These are phyloP conservation scores for Syngnathus typhle DNA, from an alignment of 2,113 vertebrate species.

Conservation along the genomic window DNA sequence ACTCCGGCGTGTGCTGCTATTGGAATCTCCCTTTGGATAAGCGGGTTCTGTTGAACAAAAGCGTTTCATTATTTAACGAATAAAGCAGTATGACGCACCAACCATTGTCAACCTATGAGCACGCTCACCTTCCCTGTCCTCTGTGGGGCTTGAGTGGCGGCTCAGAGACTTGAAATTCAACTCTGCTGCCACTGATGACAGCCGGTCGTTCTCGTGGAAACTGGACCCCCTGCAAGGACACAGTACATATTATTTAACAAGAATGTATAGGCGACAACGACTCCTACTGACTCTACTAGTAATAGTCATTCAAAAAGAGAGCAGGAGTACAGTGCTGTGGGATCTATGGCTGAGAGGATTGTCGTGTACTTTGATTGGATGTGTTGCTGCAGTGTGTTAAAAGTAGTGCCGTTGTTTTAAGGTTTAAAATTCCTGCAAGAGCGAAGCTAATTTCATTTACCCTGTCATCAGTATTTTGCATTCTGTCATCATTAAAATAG, in stretches of 20 bases:
- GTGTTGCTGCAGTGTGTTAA: too few species aligned
- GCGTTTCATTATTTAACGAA: neutral
- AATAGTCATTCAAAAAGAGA: too few species aligned
- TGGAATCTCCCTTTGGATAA: slow-evolving; percentile 84
- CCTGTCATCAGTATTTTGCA: too few species aligned
- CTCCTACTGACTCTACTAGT: too few species aligned
- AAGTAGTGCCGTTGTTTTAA: too few species aligned
- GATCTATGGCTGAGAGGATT: too few species aligned
- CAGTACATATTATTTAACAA: slow-evolving; percentile 11
- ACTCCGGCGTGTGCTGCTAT: slow-evolving; percentile 76
- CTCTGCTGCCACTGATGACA: slow-evolving; percentile 88
- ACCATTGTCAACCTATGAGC: neutral
- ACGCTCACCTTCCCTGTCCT: slow-evolving; percentile 86
- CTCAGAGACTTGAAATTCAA: slow-evolving; percentile 93
- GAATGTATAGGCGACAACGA: neutral
- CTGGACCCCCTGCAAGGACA: slow-evolving; percentile 79
- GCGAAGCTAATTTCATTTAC: too few species aligned
- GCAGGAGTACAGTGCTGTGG: too few species aligned
- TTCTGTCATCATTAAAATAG: too few species aligned
- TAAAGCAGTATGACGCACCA: neutral
- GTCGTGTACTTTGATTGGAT: too few species aligned
- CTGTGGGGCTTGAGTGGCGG: slow-evolving; percentile 95
- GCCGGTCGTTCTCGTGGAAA: slow-evolving; percentile 89
- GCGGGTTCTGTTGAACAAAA: slow-evolving; percentile 75
- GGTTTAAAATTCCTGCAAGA: too few species aligned